A percentile compares a stretch with the other conserved stretches of the same genome.
phyloP scores from a whole-genome alignment of 2,113 vertebrate genomes.

The Opisthocomus hoazin region DNA sequence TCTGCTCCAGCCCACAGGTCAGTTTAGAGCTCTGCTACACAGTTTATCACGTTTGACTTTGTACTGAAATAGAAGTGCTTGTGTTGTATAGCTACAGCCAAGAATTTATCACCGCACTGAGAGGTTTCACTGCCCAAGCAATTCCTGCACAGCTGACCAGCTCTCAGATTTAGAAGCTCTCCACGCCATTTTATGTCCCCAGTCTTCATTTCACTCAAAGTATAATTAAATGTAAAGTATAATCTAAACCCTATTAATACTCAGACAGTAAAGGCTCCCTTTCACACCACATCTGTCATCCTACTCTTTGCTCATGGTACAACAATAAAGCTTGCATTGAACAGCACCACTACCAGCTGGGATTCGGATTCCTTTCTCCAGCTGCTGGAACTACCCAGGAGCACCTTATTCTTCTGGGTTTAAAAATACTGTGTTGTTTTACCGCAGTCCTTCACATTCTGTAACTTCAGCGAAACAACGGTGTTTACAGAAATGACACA shows the following conservation, averaged over 20 bases:
- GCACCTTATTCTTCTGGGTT: background rate
- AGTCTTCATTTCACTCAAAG: background rate
- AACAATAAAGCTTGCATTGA: background rate
- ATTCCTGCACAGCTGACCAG: background rate
- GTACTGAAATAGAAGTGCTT: background rate
- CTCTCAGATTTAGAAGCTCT: background rate
- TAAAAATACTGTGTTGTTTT: background rate
- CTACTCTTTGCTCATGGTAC: background rate
- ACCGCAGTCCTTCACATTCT: background rate
- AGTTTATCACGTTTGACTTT: background rate
- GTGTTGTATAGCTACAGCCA: background rate
- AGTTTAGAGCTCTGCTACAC: background rate
- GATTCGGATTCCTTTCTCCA: background rate
- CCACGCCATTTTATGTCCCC: background rate
- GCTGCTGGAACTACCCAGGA: background rate
- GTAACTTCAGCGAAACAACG: background rate
- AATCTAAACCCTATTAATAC: background rate
- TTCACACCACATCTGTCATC: background rate
- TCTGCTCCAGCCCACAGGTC: background rate
- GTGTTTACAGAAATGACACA: background rate
- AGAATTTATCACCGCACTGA: background rate
- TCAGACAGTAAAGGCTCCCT: background rate
- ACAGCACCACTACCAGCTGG: background rate
- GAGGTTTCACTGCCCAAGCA: background rate
- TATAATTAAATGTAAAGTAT: too few relatives aligned